Evolutionary conservation across 37 sponge, comb jelly and placozoan genomes (phyloP), one percentile per base, ranked within the genome.

Genomic region (Bolinopsis microptera): DNA sequence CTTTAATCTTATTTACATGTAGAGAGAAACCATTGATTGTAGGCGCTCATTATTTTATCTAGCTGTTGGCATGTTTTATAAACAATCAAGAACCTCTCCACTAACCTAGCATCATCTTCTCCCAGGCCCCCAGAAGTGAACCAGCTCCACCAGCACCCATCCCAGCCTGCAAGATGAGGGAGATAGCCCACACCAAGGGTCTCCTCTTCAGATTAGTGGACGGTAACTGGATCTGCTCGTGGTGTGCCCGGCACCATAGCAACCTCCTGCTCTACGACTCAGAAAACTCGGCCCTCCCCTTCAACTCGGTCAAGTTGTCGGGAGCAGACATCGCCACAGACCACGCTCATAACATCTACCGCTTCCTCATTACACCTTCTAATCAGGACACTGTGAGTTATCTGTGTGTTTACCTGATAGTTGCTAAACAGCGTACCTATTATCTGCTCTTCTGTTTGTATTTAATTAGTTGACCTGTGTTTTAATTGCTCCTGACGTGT

Each of bases 231-330:
- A 38, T 86, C 28, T 86, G 90, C 30, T 41, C 61, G 5, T 86
- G 90, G 90, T 86, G 90, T 34, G 90, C 90, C 28, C 90, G 90
- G 22, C 90, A 86, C 90, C 90, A 86, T 26, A 41, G 61, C 41
- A 86, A 86, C 61, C 90, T 86, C 90, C 35, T 86, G 28, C 61
- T 86, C 30, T 86, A 86, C 61, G 90, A 86, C 90, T 41, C 90
- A 0, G 90, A 86, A 48, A 86, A 86, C 90, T 86, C 90, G 26
- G 61, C 90, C 1, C 90, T 41, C 0, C 90, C 90, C 41, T 86
- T 33, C 90, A 39, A 23, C 61, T 86, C 90, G n/a, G 61, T 86
- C 27, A 86, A 86, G 90, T 86, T 86, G 28, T 41, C 90, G 0
- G 90, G 90, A 27, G 34, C 61, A 39, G 90, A 86, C 0, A 38